phyloP scores from a whole-genome alignment of 2,888 invertebrate genomes.

The Hetaerina titia region DNA sequence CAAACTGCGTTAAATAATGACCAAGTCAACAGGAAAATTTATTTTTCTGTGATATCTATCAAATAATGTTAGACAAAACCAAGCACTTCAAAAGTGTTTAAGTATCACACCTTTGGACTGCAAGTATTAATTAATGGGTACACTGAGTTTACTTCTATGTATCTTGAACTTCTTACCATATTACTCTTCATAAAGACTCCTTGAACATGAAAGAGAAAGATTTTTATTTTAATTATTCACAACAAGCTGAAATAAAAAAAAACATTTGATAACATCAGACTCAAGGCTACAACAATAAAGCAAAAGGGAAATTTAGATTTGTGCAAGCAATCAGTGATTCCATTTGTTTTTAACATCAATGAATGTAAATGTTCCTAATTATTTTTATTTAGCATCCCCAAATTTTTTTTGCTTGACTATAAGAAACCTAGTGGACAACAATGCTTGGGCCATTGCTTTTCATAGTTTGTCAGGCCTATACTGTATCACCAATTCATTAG shows the following conservation, averaged over 20 bases:
- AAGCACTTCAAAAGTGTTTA: neutral
- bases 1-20: neutral
- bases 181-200: neutral
- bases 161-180: neutral
- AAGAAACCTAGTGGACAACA: too few species aligned
- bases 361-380: neutral
- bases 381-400: too few species aligned
- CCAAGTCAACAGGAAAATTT: neutral
- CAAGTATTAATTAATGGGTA: neutral
- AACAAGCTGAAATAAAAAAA: neutral
- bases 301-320: neutral
- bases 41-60: neutral
- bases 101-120: neutral
- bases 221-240: neutral
- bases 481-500: too few species aligned
- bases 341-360: neutral
- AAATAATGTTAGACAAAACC: neutral
- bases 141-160: neutral
- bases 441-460: too few species aligned
- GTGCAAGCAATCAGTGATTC: neutral
- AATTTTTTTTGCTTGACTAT: too few species aligned
- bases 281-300: neutral
- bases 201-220: slow-evolving; percentile 38
- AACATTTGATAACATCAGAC: neutral
- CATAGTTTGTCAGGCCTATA: too few species aligned